Percentiles rank a stretch among this genome's conserved stretches.
Conservation (phyloP, 2,888 invertebrate genomes). For the Agrotis clavis region DNA sequence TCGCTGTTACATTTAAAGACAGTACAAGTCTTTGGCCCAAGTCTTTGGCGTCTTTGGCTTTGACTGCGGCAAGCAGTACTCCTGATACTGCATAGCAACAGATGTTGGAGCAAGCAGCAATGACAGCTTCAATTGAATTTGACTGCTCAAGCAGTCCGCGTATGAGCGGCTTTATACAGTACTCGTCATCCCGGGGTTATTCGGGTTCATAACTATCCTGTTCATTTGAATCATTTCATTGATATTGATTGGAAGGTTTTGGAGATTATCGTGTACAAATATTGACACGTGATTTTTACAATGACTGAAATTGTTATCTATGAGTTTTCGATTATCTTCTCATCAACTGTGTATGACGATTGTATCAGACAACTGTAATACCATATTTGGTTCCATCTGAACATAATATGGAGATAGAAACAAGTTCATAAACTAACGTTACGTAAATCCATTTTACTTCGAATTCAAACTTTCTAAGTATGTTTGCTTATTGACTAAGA, state of each 20-base stretch:
- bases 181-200: too few species aligned
- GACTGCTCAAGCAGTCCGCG: too few species aligned
- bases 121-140: too few species aligned
- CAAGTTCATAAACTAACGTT: neutral
- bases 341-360: neutral
- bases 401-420: neutral
- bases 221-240: too few species aligned
- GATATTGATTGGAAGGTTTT: too few species aligned
- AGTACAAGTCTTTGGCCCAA: neutral
- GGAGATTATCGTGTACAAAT: too few species aligned
- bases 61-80: neutral
- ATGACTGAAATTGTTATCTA: neutral
- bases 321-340: neutral
- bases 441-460: neutral
- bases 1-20: neutral
- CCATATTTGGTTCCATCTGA: neutral
- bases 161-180: too few species aligned
- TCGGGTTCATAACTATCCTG: too few species aligned
- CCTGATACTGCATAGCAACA: neutral
- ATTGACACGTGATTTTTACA: too few species aligned
- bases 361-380: neutral
- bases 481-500: constrained; percentile 32
- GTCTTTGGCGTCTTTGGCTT: too few species aligned
- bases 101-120: too few species aligned
- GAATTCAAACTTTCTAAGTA: constrained; percentile 6